Evolutionary conservation across 2,888 invertebrate genomes (phyloP), one percentile per base, ranked within the genome.

Genomic region (Brachypalpus laphriformis): DNA sequence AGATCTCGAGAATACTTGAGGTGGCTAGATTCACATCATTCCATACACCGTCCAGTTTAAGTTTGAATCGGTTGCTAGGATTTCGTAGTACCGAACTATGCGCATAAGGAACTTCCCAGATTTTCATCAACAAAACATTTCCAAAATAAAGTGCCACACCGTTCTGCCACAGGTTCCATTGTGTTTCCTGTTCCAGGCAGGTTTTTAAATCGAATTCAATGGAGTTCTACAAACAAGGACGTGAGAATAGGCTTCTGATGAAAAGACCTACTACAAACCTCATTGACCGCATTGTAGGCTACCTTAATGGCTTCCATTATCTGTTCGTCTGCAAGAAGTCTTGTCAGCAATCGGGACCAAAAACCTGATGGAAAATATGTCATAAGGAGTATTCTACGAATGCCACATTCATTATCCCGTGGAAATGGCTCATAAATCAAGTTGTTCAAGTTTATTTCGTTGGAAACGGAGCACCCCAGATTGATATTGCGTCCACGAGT

Each of bases 291-390:
- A 7, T 93, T 93, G 89, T 97, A 96, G 87, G 96, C 95, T 0
- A 94, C 93, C 87, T 96, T 93, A 0, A 97, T 95, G 9, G 96
- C 96, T 85, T 96, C 96, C 0, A 96, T 95, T 16, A 98, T 95
- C 34, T 96, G 94, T 87, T 96, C 95, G 90, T 99, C 99, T 0
- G 98, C 98, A 74, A 99, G 92, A 82, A 98, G 94, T n/a, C 99
- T 93, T 0, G 98, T 97, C 85, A 98, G 96, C 20, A 99, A 94
- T 1, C 99, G 93, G 0, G 99, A 97, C 99, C 99, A 99, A 93
- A 99, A 99, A 0, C 99, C 99, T 87, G 97, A 96, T 0, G 99
- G 99, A 90, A 99, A 98, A 92, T 99, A 99, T 0, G 98, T 98
- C 95, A 99, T 96, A 8, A 99, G 94, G 11, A 99, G 93, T 68